Conservation (phyloP, 1,140 invertebrate genomes). For the Chionoecetes opilio region DNA sequence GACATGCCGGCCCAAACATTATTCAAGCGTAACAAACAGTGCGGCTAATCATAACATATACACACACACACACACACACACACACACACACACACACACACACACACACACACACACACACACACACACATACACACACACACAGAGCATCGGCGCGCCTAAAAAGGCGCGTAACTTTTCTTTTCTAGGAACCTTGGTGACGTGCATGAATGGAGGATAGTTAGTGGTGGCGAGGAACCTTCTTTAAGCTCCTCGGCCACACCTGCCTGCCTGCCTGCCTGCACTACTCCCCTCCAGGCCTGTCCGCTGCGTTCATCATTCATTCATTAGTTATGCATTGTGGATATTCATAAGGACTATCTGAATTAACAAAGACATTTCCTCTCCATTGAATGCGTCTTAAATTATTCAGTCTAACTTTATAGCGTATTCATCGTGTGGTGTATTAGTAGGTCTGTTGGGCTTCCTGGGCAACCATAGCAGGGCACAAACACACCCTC, state of each 20-base stretch:
- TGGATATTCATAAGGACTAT: conserved; percentile 11
- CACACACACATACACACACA: neutral
- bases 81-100: neutral
- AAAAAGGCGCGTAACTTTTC: neutral
- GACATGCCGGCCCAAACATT: no score
- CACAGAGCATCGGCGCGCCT: neutral
- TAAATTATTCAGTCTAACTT: no score
- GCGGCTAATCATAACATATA: neutral
- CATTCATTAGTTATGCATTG: conserved; percentile 30
- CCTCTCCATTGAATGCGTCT: no score
- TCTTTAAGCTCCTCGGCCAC: neutral
- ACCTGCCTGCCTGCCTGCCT: neutral
- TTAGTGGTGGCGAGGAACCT: neutral
- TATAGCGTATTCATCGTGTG: no score
- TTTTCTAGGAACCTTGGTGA: neutral
- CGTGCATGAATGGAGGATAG: neutral
- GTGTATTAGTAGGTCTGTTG: no score
- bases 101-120: neutral
- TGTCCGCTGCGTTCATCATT: neutral
- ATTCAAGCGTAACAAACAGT: neutral
- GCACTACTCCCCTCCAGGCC: neutral
- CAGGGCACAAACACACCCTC: no score
- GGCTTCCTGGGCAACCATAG: no score
- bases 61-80: conserved; percentile 25
- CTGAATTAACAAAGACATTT: neutral